Percentiles rank a stretch among this genome's conserved stretches.
Conservation (phyloP, 2,797 vertebrate genomes). For the Scleropages formosus region DNA sequence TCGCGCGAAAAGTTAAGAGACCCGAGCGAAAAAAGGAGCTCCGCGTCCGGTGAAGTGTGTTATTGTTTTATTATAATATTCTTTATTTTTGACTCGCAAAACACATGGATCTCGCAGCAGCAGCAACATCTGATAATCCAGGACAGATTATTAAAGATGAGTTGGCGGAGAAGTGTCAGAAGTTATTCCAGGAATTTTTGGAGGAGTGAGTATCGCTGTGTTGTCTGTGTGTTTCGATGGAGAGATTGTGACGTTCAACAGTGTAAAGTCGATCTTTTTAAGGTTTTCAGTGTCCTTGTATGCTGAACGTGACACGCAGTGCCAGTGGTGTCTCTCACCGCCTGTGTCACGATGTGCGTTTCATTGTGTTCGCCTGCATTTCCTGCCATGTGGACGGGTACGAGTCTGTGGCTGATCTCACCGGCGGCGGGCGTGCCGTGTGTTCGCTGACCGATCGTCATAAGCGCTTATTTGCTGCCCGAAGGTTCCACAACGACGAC, state of each 20-base stretch:
- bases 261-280: neutral
- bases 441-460: no score
- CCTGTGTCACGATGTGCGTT: neutral
- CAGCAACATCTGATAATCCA: slow-evolving; percentile 63
- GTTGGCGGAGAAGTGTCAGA: slow-evolving; percentile 95
- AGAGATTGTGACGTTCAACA: neutral
- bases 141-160: slow-evolving; percentile 85
- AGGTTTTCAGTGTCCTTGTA: no score
- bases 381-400: no score
- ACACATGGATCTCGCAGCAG: slow-evolving; percentile 78
- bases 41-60: neutral
- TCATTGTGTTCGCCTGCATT: neutral
- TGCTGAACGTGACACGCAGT: no score
- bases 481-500: slow-evolving; percentile 84
- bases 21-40: neutral
- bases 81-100: slow-evolving; percentile 9
- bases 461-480: neutral
- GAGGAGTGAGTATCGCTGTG: slow-evolving; percentile 83
- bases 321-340: no score
- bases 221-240: neutral
- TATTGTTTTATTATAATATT: neutral
- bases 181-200: slow-evolving; percentile 92
- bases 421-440: no score
- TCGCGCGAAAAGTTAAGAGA: slow-evolving; percentile 67
- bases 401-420: no score